Evolutionary conservation across 2,797 vertebrate genomes (phyloP).

Genomic region (Pogoniulus pusillus): DNA sequence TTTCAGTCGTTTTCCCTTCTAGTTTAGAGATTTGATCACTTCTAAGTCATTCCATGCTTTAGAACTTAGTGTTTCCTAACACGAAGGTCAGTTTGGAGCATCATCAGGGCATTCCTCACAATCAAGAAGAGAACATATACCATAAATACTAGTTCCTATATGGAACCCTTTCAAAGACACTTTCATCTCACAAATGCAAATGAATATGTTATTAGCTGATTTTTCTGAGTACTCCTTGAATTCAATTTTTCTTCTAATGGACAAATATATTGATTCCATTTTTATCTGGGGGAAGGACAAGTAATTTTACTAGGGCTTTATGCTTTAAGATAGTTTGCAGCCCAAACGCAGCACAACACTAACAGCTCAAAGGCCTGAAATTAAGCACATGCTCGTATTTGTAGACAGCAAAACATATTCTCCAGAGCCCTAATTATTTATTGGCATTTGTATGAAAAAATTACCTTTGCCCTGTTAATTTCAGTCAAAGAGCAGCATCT

Average conservation of each 20-base stretch:
- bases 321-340: slow-evolving; percentile 3
- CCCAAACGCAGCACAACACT: neutral
- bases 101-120: slow-evolving; percentile 44
- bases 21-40: slow-evolving; percentile 38
- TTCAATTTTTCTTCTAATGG: slow-evolving; percentile 16
- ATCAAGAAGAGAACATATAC: slow-evolving; percentile 15
- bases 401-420: slow-evolving; percentile 49
- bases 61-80: slow-evolving; percentile 17
- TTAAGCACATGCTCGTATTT: neutral
- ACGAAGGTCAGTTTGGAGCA: neutral
- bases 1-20: neutral
- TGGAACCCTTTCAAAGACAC: slow-evolving; percentile 28
- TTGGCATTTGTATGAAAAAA: slow-evolving; percentile 47
- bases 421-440: slow-evolving; percentile 58
- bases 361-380: neutral
- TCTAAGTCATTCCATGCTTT: slow-evolving; percentile 9
- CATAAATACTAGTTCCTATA: slow-evolving; percentile 32
- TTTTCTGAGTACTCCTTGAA: slow-evolving; percentile 14
- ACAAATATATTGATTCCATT: slow-evolving; percentile 11
- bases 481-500: slow-evolving; percentile 48
- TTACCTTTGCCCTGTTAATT: slow-evolving; percentile 44
- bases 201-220: neutral
- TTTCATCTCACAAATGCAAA: slow-evolving; percentile 15
- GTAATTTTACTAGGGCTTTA: slow-evolving; percentile 1
- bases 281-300: neutral